These are phyloP conservation scores for Aspidiotus rigidus DNA, from an alignment of 2,888 invertebrate species.

Conservation along the genomic window DNA sequence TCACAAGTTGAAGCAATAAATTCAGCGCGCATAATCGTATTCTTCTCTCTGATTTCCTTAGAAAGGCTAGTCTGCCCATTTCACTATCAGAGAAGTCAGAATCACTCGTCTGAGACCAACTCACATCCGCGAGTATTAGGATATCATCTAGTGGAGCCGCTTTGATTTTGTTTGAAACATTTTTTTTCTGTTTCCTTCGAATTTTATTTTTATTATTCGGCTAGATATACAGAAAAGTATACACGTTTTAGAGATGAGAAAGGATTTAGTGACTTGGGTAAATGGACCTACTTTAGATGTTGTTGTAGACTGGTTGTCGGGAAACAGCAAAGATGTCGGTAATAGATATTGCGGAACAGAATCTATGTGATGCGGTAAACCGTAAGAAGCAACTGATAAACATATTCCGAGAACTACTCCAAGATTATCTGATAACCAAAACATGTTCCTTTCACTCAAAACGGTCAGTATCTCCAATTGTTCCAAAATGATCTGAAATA, in stretches of 20 bases:
- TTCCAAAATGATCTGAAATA: conserved; percentile 10
- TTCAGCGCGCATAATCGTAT: conserved; percentile 20
- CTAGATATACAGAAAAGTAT: conserved; percentile 1
- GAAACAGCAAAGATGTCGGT: conserved; percentile 17
- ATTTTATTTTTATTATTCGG: conserved; percentile 6
- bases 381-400: conserved; percentile 19
- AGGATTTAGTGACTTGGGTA: too few species aligned
- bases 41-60: conserved; percentile 19
- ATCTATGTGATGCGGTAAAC: conserved; percentile 18
- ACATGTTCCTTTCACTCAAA: conserved; percentile 14
- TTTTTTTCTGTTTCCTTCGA: conserved; percentile 25
- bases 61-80: background rate
- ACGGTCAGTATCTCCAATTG: conserved; percentile 16
- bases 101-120: conserved; percentile 26
- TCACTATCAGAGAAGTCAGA: conserved; percentile 30
- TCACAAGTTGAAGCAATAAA: conserved; percentile 17
- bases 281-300: too few species aligned
- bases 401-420: conserved; percentile 20
- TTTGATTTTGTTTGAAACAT: conserved; percentile 11
- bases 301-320: conserved; percentile 1
- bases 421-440: conserved; percentile 22
- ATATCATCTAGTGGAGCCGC: conserved; percentile 19
- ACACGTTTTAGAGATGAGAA: too few species aligned
- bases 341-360: conserved; percentile 15
- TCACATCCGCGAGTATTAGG: background rate